Base-by-base conservation (phyloP, 53 echinoderm and acorn worm genomes). In the Temnopleurus reevesii region DNA sequence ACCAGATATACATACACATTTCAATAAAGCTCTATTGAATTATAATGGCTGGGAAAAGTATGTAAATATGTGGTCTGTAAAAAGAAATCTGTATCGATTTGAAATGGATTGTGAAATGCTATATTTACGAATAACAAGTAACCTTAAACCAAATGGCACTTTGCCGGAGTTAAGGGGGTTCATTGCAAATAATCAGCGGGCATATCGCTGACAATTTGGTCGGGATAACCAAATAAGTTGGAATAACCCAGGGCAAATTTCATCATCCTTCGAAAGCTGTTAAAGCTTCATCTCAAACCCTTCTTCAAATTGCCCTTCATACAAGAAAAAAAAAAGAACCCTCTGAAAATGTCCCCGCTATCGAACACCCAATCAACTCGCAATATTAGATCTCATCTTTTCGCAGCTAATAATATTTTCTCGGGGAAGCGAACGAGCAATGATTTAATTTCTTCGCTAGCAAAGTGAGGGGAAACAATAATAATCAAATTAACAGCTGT, bases 401-500 rank as follows among this genome's bases (percentile, higher is more conserved):
- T 86, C 58, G 64, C 86, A 86, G 86, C 86, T 86, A 86, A 86
- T 86, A 86, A 86, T 86, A 86, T 86, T 86, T 86, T 63, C 49
- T 61, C 45, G 64, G 86, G 61, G 86, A 63, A 31, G 61, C 86
- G 86, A 64, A 61, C 86, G 86, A 46, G 61, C 86, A 46, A 86
- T 63, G 86, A 86, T 86, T 86, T 86, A 86, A 86, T 86, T 86
- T 86, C 83, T 61, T 46, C 46, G 45, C 86, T 60, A 64, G 63
- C 86, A 63, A 86, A 86, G 86, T 86, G 86, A 63, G 64, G 46
- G 86, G 64, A 86, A 86, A 86, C 86, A 86, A 86, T 86, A 63
- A 86, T 86, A 86, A 86, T 86, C 86, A 86, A 86, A 86, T 86
- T 86, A 86, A 86, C 86, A 86, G 86, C 86, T 86, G 86, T 86